Base-by-base conservation (phyloP, 2,888 invertebrate species). In the Rhopalosiphum nymphaeae region DNA sequence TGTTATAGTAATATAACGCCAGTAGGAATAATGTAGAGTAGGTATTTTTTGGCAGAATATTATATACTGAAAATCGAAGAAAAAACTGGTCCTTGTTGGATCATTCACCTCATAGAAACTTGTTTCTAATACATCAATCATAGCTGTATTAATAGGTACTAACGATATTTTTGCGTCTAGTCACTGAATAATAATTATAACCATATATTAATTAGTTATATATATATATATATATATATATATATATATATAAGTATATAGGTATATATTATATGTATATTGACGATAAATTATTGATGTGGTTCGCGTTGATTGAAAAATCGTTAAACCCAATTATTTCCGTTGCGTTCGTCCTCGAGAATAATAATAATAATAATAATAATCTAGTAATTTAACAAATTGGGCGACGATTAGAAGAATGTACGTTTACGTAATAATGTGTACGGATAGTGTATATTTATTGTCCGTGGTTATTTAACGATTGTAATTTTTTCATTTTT, bases 171-270 rank as follows among this genome's bases (percentile, higher is more conserved):
- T 92, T 92, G 49, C 61, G 87, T 92, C 87, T 92, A 92, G 92
- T 92, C 86, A 92, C 92, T 87, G 92, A 87, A 16, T n/a, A 87
- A 92, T 92, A 92, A 92, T 92, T 92, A 92, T 46, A 86, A 46
- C 87, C 16, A n/a, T 67, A 90, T 90, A 85, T 57, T 92, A 92
- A 92, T 92, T 92, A 87, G 61, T n/a, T 44, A 29, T 61, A 46
- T n/a, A 16, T 11, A 36, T 91, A 36, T 36, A 78, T 36, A 67
- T 61, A n/a, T n/a, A n/a, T n/a, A n/a, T 67, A 67, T n/a, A 16
- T 5, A 16, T n/a, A 44, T 46, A 44, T 5, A 16, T 91, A 85
- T 46, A 92, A 46, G 49, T 53, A 53, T 53, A 13, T 53, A 78
- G 36, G 9, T 78, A 36, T 78, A 78, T 36, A 78, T 67, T n/a